Evolutionary conservation across 2,113 vertebrate genomes (phyloP), one percentile per base, ranked within the genome.

Genomic region (Lagopus leucura): DNA sequence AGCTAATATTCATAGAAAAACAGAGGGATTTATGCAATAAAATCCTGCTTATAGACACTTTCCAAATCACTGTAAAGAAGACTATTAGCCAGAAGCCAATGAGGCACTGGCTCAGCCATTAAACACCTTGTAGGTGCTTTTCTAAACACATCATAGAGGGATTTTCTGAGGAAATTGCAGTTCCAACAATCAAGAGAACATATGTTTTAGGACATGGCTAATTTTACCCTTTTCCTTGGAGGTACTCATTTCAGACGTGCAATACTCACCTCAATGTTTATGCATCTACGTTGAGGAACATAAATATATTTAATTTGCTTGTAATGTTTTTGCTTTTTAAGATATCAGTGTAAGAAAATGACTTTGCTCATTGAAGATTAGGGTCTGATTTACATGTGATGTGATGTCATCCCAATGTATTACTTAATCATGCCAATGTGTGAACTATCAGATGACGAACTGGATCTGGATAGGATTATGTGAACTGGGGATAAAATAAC

Each of bases 21-120:
- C 76, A 79, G 57, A 61, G 54, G 86, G 91, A 69, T 93, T 92
- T 94, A 92, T 88, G 79, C 64, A 91, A 84, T 90, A 61, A 92
- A 74, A 86, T 78, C 81, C 65, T 88, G 61, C 82, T 88, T 88
- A 54, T 40, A 94, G 85, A 48, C 65, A 71, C 38, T 89, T 88
- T 43, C 63, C 55, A 94, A 92, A 85, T 83, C 61, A 61, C 61
- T 77, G 25, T 64, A 81, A 87, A 71, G 72, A 88, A 84, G 69
- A 72, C 14, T 71, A 80, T 82, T 86, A 93, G 47, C 60, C 54
- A 82, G 90, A 83, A 95, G 17, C 76, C 79, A 94, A 67, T 88
- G 93, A 94, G 76, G 93, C 91, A 69, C 89, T 81, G 65, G 61
- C 36, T 86, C 18, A 88, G 40, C 52, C 69, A 88, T 95, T 94